Conservation (phyloP, 1,140 invertebrate species). For the Hylaeus volcanicus region DNA sequence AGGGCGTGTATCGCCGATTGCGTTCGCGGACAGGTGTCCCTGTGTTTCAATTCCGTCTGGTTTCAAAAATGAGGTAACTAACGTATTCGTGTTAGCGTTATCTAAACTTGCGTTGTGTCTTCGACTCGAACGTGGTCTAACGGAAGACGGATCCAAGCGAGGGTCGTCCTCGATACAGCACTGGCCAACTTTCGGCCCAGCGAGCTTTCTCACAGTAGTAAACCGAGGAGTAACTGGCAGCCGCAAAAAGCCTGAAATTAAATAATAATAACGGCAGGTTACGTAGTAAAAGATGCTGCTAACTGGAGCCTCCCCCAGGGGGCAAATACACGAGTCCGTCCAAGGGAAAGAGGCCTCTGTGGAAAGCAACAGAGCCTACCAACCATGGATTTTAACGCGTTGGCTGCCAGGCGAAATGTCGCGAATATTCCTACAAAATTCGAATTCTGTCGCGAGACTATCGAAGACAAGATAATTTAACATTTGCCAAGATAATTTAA, state of each 20-base stretch:
- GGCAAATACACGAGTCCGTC: conserved; percentile 19
- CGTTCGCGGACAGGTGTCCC: neutral
- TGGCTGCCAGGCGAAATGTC: too few relatives aligned
- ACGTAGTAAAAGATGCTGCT: conserved; percentile 68
- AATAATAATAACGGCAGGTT: conserved; percentile 71
- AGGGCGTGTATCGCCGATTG: neutral
- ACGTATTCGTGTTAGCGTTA: too few relatives aligned
- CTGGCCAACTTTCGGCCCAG: conserved; percentile 10
- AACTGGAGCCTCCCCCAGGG: conserved; percentile 66
- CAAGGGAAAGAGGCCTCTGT: conserved; percentile 6
- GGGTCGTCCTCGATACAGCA: neutral
- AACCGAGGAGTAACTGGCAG: conserved; percentile 67
- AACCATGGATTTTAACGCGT: neutral
- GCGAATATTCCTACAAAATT: too few relatives aligned
- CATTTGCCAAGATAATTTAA: too few relatives aligned
- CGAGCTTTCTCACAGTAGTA: conserved; percentile 71
- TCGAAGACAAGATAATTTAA: too few relatives aligned
- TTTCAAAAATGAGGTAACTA: too few relatives aligned
- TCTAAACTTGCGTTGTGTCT: too few relatives aligned
- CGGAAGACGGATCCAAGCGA: too few relatives aligned
- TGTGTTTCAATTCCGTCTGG: neutral
- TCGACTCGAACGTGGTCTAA: too few relatives aligned
- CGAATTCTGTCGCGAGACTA: too few relatives aligned
- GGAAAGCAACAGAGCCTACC: neutral
- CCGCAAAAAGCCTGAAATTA: conserved; percentile 70